Percentiles rank a stretch among this genome's conserved stretches.
These are phyloP conservation scores for Tinamus guttatus DNA, from an alignment of 2,113 vertebrate genomes.

Conservation along the genomic window DNA sequence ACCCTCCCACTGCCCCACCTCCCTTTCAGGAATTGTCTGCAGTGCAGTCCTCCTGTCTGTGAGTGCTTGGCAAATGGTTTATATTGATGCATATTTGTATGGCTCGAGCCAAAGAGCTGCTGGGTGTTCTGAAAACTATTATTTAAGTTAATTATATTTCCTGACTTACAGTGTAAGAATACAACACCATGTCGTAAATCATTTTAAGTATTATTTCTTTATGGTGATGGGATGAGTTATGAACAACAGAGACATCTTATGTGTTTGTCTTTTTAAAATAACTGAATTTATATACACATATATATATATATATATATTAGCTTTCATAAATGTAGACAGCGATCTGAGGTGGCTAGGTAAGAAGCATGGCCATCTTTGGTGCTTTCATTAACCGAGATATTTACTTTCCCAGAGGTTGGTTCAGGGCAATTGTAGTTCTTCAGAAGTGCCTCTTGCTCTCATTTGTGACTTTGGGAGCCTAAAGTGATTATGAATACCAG, in stretches of 20 bases:
- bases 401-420: neutral
- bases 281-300: too few species aligned
- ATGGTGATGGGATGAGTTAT: neutral
- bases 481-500: neutral
- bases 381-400: neutral
- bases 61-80: conserved; percentile 9
- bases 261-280: neutral
- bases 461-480: neutral
- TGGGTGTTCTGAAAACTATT: neutral
- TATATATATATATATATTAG: too few species aligned
- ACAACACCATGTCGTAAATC: neutral
- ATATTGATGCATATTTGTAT: neutral
- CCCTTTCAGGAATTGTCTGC: conserved; percentile 15
- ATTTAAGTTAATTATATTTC: neutral
- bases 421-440: neutral
- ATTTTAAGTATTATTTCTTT: neutral
- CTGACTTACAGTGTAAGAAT: neutral
- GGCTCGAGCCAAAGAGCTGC: neutral
- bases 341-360: neutral
- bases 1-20: conserved; percentile 14
- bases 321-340: neutral
- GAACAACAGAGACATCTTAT: neutral
- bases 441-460: neutral
- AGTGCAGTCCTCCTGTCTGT: conserved; percentile 3
- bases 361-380: neutral